A percentile compares a stretch with the other conserved stretches of the same genome.
Evolutionary conservation across 2,888 invertebrate genomes (phyloP).

Genomic region (Cyrtodaria siliqua): DNA sequence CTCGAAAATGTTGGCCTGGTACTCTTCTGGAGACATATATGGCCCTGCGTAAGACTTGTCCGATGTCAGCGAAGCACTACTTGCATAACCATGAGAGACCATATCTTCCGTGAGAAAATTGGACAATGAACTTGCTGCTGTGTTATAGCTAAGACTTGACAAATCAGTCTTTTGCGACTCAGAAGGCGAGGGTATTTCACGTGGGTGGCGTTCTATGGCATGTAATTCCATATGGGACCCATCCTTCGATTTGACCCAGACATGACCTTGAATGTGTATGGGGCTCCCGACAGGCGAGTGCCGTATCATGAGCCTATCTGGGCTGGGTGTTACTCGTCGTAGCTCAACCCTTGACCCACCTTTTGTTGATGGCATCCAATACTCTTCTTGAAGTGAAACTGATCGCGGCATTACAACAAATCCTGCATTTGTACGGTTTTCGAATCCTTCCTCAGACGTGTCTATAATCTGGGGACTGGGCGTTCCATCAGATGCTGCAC

Average conservation of each 20-base stretch:
- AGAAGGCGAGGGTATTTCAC: constrained; percentile 61
- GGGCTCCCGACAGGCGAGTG: constrained; percentile 55
- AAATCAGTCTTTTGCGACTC: constrained; percentile 63
- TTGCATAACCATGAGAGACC: constrained; percentile 28
- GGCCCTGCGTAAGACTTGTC: constrained; percentile 34
- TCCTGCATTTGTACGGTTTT: constrained; percentile 19
- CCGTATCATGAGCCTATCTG: constrained; percentile 48
- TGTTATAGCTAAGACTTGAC: constrained; percentile 55
- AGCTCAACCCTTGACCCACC: constrained; percentile 52
- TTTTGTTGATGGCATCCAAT: constrained; percentile 57
- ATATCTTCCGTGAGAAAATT: constrained; percentile 43
- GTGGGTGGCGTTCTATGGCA: constrained; percentile 42
- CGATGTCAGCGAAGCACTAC: constrained; percentile 43
- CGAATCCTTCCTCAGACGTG: constrained; percentile 39
- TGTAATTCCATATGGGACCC: constrained; percentile 55
- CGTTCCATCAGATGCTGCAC: constrained; percentile 53
- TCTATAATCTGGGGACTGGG: constrained; percentile 55
- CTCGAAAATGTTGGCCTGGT: constrained; percentile 64
- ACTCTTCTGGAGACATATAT: constrained; percentile 65
- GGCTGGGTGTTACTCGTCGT: constrained; percentile 57
- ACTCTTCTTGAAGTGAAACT: constrained; percentile 62
- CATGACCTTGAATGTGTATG: constrained; percentile 54
- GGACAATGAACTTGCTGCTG: constrained; percentile 49
- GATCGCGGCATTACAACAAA: constrained; percentile 60
- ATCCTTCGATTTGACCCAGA: constrained; percentile 62